Conservation (phyloP, 2,888 invertebrate genomes). For the Argyresthia goedartella region DNA sequence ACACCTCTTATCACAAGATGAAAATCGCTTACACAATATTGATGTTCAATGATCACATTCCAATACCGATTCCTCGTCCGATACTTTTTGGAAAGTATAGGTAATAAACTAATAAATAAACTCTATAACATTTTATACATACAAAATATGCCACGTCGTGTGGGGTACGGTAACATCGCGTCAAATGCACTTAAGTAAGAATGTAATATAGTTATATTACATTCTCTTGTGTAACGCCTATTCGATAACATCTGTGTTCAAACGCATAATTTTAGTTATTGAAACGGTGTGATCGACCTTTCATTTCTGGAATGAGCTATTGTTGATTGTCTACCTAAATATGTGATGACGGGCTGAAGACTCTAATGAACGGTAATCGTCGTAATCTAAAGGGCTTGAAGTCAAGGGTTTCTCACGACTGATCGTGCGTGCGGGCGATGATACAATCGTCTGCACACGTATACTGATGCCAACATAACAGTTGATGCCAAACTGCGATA, state of each 20-base stretch:
- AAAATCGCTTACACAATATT: not conserved
- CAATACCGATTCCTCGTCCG: no score
- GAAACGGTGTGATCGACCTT: conserved; percentile 25
- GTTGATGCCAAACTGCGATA: not conserved
- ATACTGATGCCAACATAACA: not conserved
- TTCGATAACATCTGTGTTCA: no score
- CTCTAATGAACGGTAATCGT: conserved; percentile 6
- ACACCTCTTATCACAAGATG: conserved; percentile 21
- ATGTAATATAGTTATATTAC: no score
- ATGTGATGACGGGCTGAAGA: conserved; percentile 7
- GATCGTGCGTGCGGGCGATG: conserved; percentile 28
- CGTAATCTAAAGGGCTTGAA: conserved; percentile 28
- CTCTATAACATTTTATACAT: no score
- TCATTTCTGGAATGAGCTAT: conserved; percentile 10
- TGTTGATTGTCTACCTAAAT: conserved; percentile 13
- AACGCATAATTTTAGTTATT: conserved; percentile 38
- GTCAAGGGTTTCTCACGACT: conserved; percentile 40
- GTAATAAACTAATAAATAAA: no score
- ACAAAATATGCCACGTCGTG: no score
- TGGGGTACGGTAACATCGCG: no score
- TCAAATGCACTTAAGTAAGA: no score
- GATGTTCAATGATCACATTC: no score
- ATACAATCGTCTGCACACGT: not conserved
- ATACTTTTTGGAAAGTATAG: no score
- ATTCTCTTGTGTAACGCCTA: conserved; percentile 30